A percentile compares a stretch with the other conserved stretches of the same genome.
phyloP scores from a whole-genome alignment of 2,113 vertebrate species.

The Tautogolabrus adspersus region DNA sequence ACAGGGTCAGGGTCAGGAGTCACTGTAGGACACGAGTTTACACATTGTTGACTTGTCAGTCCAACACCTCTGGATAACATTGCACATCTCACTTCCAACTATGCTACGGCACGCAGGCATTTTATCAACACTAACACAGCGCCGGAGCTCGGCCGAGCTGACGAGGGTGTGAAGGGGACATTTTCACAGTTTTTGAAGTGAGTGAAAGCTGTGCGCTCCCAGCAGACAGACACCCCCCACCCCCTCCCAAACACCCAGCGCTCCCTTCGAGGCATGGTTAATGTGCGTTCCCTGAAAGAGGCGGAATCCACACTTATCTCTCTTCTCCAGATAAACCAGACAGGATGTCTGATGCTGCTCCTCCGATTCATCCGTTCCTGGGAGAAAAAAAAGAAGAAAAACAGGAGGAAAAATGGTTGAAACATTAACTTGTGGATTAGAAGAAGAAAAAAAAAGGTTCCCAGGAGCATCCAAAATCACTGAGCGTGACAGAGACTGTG shows the following conservation, averaged over 20 bases:
- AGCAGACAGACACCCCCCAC: conserved; percentile 51
- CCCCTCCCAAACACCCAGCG: conserved; percentile 37
- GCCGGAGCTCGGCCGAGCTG: conserved; percentile 46
- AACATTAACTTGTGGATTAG: conserved; percentile 71
- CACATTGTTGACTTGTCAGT: conserved; percentile 69
- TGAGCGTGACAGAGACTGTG: conserved; percentile 69
- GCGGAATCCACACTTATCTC: conserved; percentile 77
- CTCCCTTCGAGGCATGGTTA: conserved; percentile 74
- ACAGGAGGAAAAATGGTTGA: conserved; percentile 32
- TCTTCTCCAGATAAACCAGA: conserved; percentile 76
- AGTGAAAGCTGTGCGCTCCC: conserved; percentile 71
- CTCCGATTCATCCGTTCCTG: conserved; percentile 56
- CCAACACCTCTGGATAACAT: conserved; percentile 66
- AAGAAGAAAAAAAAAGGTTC: conserved; percentile 42
- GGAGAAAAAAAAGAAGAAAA: conserved; percentile 2
- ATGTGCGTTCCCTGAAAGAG: conserved; percentile 69
- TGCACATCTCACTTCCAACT: conserved; percentile 56
- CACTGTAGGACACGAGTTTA: conserved; percentile 75
- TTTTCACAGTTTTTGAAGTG: conserved; percentile 75
- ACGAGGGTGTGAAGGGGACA: conserved; percentile 71
- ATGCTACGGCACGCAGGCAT: conserved; percentile 34
- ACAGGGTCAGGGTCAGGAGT: conserved; percentile 71
- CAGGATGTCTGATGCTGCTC: conserved; percentile 72
- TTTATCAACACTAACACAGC: conserved; percentile 60
- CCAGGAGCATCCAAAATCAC: conserved; percentile 65